phyloP scores from a whole-genome alignment of 1,140 invertebrate genomes.

The Octopus sinensis region DNA sequence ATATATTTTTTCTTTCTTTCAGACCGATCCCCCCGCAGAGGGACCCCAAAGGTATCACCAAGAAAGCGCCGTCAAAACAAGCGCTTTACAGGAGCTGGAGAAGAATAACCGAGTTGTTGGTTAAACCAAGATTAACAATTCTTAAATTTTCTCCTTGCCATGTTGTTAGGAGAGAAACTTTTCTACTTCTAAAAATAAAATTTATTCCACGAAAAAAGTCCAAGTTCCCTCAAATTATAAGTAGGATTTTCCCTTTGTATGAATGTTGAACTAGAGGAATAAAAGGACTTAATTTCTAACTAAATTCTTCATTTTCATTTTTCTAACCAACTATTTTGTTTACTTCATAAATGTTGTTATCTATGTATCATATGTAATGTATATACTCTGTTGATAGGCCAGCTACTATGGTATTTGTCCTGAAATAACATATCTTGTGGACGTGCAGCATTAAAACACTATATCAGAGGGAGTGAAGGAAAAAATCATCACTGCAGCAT shows the following conservation, averaged over 20 bases:
- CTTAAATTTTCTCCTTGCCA: background rate
- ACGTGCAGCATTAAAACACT: too few species aligned
- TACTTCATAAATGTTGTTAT: too few species aligned
- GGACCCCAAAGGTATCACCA: constrained; percentile 50
- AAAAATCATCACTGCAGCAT: too few species aligned
- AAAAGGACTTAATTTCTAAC: background rate
- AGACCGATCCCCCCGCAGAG: constrained; percentile 51
- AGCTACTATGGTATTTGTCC: too few species aligned
- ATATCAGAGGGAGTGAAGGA: too few species aligned
- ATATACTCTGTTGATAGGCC: too few species aligned
- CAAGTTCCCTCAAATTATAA: background rate
- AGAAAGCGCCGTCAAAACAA: constrained; percentile 47
- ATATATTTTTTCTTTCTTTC: constrained; percentile 19
- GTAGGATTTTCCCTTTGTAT: background rate
- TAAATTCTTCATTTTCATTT: too few species aligned
- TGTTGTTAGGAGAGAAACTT: background rate
- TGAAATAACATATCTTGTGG: too few species aligned
- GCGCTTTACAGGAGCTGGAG: constrained; percentile 44
- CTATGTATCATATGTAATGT: too few species aligned
- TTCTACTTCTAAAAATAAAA: constrained; percentile 2
- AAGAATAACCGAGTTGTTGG: constrained; percentile 37
- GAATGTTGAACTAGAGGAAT: constrained; percentile 6
- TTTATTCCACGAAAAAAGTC: constrained; percentile 6
- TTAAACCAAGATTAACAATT: constrained; percentile 7
- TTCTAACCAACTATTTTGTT: too few species aligned